Evolutionary conservation across 2,797 vertebrate genomes (phyloP).

Genomic region (Forpus xanthops): DNA sequence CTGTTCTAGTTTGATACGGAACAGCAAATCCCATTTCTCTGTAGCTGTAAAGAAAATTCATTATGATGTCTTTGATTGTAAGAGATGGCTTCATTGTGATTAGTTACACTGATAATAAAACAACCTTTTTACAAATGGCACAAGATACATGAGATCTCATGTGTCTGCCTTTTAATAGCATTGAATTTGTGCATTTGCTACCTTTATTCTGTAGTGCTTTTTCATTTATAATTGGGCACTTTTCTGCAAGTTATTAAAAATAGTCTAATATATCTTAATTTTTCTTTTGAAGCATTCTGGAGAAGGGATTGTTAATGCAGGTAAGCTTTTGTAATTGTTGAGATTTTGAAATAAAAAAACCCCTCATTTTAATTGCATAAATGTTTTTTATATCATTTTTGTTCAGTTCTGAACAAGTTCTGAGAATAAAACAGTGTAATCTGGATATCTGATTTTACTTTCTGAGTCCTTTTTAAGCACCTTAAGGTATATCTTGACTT

Average conservation of each 20-base stretch:
- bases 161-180: conserved; percentile 69
- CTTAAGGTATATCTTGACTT: neutral
- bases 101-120: conserved; percentile 80
- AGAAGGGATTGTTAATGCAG: conserved; percentile 17
- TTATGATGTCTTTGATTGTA: conserved; percentile 80
- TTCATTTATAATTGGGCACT: conserved; percentile 28
- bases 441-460: neutral
- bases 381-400: neutral
- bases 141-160: conserved; percentile 55
- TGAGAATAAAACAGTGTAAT: neutral
- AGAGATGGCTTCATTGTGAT: conserved; percentile 79
- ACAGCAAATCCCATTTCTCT: conserved; percentile 81
- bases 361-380: neutral
- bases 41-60: conserved; percentile 84
- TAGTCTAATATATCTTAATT: conserved; percentile 39
- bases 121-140: conserved; percentile 73
- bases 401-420: neutral
- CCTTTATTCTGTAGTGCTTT: conserved; percentile 38
- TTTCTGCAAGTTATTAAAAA: conserved; percentile 48
- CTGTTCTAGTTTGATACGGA: conserved; percentile 79
- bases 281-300: conserved; percentile 5
- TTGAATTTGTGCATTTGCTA: conserved; percentile 56
- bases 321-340: conserved; percentile 3
- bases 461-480: neutral
- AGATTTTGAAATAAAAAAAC: neutral